phyloP scores from a whole-genome alignment of 2,113 vertebrate species.

The Xiphophorus couchianus region DNA sequence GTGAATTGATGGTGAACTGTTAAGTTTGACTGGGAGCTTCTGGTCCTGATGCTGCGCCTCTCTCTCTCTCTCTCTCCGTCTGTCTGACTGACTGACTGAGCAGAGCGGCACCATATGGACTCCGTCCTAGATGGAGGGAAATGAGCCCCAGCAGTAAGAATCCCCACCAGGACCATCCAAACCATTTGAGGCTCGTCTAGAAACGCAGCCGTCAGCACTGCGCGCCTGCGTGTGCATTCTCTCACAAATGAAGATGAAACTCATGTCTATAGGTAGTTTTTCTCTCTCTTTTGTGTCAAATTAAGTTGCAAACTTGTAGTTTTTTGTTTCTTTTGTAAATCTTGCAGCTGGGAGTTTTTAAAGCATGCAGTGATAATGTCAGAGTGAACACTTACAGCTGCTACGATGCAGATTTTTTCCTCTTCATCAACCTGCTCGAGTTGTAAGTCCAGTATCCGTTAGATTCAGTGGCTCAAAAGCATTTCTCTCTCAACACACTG shows the following conservation, averaged over 20 bases:
- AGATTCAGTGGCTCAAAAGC: constrained; percentile 5
- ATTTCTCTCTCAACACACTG: constrained; percentile 19
- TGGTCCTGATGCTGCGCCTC: constrained; percentile 43
- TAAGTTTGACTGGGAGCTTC: constrained; percentile 39
- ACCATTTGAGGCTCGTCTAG: constrained; percentile 33
- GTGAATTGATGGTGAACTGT: constrained; percentile 17
- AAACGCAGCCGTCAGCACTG: constrained; percentile 57
- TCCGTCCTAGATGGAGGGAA: constrained; percentile 63
- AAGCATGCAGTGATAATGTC: constrained; percentile 3
- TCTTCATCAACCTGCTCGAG: constrained; percentile 65
- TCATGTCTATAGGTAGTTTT: neutral
- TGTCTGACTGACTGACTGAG: constrained; percentile 35
- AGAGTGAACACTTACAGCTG: constrained; percentile 59
- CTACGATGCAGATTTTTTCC: constrained; percentile 46
- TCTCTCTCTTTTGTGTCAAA: neutral
- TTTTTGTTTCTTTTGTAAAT: neutral
- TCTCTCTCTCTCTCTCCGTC: too few species aligned
- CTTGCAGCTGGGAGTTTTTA: neutral
- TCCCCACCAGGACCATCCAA: constrained; percentile 60
- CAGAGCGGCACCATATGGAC: constrained; percentile 68
- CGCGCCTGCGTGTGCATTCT: constrained; percentile 29
- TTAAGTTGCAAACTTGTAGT: neutral
- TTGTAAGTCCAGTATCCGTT: constrained; percentile 56
- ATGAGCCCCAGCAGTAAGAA: constrained; percentile 63
- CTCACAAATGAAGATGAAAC: neutral